Evolutionary conservation across 2,888 invertebrate genomes (phyloP).

Genomic region (Microdon myrmicae): DNA sequence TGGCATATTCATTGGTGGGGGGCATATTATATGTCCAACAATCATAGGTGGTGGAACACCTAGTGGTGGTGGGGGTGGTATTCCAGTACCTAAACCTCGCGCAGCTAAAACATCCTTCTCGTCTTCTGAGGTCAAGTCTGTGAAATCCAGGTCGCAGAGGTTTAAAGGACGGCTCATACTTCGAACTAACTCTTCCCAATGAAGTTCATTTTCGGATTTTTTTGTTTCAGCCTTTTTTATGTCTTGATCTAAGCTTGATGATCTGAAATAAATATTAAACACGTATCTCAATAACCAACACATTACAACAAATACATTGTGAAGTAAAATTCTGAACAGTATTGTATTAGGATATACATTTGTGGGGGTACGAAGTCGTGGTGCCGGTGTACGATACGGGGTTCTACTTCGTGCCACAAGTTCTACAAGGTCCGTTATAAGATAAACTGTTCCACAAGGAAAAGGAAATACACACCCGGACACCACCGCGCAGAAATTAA

Average conservation of each 20-base stretch:
- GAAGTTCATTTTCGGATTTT: slow-evolving; percentile 91
- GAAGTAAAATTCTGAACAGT: no score
- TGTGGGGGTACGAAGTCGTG: no score
- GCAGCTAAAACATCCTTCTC: slow-evolving; percentile 83
- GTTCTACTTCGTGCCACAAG: no score
- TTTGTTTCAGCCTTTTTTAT: slow-evolving; percentile 77
- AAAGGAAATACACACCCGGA: no score
- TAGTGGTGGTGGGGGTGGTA: slow-evolving; percentile 85
- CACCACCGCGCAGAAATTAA: no score
- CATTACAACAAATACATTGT: no score
- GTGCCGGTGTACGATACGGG: no score
- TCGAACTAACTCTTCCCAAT: slow-evolving; percentile 92
- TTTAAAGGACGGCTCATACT: slow-evolving; percentile 80
- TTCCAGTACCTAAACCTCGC: slow-evolving; percentile 73
- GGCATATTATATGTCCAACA: slow-evolving; percentile 58
- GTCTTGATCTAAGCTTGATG: slow-evolving; percentile 79
- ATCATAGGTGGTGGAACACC: slow-evolving; percentile 71
- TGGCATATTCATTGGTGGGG: slow-evolving; percentile 68
- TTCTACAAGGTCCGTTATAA: no score
- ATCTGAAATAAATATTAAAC: slow-evolving; percentile 66
- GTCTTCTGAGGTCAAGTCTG: slow-evolving; percentile 88
- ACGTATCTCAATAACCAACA: no score
- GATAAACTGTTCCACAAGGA: no score
- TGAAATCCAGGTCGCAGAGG: slow-evolving; percentile 95
- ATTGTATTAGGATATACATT: no score